Evolutionary conservation across 2,888 invertebrate species (phyloP), one percentile per base, ranked within the genome.

Genomic region (Acanthococcus lagerstroemiae): DNA sequence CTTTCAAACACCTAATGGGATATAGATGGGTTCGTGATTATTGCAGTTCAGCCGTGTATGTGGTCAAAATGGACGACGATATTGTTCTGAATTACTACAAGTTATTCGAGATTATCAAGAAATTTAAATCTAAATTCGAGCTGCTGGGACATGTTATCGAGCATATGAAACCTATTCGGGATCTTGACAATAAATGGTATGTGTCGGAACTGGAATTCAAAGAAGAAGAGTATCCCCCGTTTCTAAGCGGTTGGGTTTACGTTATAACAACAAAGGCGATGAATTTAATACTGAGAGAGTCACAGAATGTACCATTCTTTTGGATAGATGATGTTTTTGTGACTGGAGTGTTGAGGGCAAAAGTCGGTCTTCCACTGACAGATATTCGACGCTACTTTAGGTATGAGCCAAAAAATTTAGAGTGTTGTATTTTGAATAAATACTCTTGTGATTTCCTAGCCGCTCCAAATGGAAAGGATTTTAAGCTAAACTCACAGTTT

Each of bases 271-370:
- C 84, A 0, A 77, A 80, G 69, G 81, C 84, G 1, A 86, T 85
- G 0, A 73, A 74, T 19, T 77, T 77, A 21, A 73, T 94, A 57
- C 78, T 83, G 22, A 73, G 78, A 3, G 78, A 81, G 70, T 81
- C 84, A 0, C 74, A 77, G 27, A 74, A 76, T 37, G 77, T 82
- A n/a, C 78, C 81, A 19, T 88, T 85, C 72, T 93, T 95, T 77
- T 95, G 94, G 93, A 91, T 95, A 68, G 94, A 95, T 73, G 94
- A 95, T 74, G 85, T 89, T 52, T 87, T 85, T 74, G 77, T 94
- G 0, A 94, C 93, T 0, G 94, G 94, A 1, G 79, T 90, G 56
- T 76, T 93, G 27, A 80, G 85, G 6, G 77, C 83, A 61, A 77
- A 80, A 26, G 74, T 83, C 24, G 77, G 78, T 45, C 79, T 87